Evolutionary conservation across 2,113 vertebrate genomes (phyloP).

Genomic region (Pyxicephalus adspersus): DNA sequence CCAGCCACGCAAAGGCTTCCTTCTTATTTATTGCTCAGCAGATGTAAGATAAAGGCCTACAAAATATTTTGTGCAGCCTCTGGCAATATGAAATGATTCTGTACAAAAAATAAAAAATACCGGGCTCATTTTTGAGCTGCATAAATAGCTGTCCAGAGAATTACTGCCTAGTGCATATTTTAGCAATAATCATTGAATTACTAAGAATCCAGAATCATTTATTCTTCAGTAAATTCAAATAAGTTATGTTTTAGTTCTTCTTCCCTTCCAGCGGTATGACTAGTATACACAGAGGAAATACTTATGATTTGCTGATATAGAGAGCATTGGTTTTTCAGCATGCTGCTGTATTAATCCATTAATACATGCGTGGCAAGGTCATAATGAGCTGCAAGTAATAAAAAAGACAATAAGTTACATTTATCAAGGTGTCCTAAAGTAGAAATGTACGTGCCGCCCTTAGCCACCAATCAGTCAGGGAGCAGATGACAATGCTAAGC

Average conservation of each 20-base stretch:
- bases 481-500: no score
- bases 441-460: no score
- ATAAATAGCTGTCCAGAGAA: slow-evolving; percentile 40
- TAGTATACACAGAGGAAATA: slow-evolving; percentile 29
- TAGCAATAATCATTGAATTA: slow-evolving; percentile 31
- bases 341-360: slow-evolving; percentile 24
- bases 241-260: slow-evolving; percentile 26
- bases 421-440: no score
- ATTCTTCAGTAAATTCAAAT: slow-evolving; percentile 41
- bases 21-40: slow-evolving; percentile 26
- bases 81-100: slow-evolving; percentile 25
- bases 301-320: slow-evolving; percentile 30
- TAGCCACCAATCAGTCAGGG: no score
- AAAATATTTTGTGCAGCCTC: slow-evolving; percentile 27
- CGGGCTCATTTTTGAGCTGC: slow-evolving; percentile 13
- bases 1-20: slow-evolving; percentile 1
- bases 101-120: slow-evolving; percentile 14
- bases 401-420: neutral
- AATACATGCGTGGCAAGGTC: slow-evolving; percentile 2
- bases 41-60: slow-evolving; percentile 25
- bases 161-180: slow-evolving; percentile 32
- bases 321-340: slow-evolving; percentile 5
- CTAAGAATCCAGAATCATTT: slow-evolving; percentile 26
- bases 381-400: slow-evolving; percentile 21
- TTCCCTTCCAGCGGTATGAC: slow-evolving; percentile 8